Conservation (phyloP, 2,113 vertebrate genomes). For the Chaenogobius annularis region DNA sequence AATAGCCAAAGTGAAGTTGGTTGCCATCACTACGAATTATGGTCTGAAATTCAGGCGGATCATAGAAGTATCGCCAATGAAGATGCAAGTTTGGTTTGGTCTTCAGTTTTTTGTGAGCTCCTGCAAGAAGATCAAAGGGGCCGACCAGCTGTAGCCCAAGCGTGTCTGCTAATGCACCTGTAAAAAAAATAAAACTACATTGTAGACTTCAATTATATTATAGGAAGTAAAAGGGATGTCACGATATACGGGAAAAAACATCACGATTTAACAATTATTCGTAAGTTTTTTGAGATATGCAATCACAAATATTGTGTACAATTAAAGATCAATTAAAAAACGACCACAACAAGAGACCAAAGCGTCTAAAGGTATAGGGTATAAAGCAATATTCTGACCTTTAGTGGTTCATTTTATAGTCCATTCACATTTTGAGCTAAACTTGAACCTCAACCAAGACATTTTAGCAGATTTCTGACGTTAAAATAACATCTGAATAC, state of each 20-base stretch:
- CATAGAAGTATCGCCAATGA: constrained; percentile 95
- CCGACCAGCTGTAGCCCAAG: constrained; percentile 89
- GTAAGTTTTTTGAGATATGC: no score
- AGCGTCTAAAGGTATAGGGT: no score
- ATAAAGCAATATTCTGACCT: no score
- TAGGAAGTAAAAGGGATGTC: neutral
- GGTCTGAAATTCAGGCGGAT: constrained; percentile 97
- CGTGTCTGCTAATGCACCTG: constrained; percentile 83
- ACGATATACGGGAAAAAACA: no score
- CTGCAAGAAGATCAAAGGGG: constrained; percentile 91
- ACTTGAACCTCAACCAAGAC: no score
- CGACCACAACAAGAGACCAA: no score
- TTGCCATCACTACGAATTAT: constrained; percentile 82
- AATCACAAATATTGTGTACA: no score
- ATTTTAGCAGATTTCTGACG: no score
- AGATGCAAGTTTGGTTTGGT: constrained; percentile 83
- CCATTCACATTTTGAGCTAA: no score
- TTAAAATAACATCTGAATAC: no score
- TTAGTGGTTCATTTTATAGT: neutral
- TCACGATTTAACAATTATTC: no score
- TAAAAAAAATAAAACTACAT: constrained; percentile 2
- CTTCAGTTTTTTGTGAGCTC: constrained; percentile 81
- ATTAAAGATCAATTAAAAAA: no score
- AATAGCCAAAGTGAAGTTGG: constrained; percentile 95
- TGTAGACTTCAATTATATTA: neutral